These are phyloP conservation scores for Typhlomys cinereus DNA, from an alignment of 2,113 vertebrate species.

Conservation along the genomic window DNA sequence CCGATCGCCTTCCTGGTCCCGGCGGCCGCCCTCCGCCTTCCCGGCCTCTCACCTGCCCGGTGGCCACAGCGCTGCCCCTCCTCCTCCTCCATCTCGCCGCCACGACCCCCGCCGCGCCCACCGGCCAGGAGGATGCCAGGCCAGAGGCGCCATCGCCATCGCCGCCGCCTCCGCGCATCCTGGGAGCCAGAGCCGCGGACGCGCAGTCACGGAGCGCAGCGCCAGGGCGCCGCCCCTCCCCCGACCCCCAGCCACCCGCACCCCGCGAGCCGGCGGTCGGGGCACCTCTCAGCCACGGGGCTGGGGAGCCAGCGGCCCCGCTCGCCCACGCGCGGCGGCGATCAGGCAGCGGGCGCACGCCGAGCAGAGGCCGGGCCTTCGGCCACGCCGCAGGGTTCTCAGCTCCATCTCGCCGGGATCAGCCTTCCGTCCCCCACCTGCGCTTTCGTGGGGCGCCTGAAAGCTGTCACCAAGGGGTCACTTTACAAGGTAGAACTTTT, in stretches of 20 bases:
- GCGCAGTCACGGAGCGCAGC: constrained; percentile 32
- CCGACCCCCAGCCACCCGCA: neutral
- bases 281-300: neutral
- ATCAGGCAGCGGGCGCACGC: neutral
- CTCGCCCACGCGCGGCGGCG: too few relatives aligned
- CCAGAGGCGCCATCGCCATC: constrained; percentile 23
- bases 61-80: constrained; percentile 53
- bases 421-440: neutral
- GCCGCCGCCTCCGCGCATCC: constrained; percentile 57
- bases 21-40: neutral
- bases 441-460: neutral
- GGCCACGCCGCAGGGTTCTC: neutral
- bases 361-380: neutral
- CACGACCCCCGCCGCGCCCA: neutral
- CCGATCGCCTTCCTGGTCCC: neutral
- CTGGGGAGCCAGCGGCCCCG: neutral
- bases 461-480: neutral
- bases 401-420: too few relatives aligned
- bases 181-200: constrained; percentile 26
- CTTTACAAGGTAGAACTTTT: neutral
- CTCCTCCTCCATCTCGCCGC: constrained; percentile 58
- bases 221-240: constrained; percentile 51
- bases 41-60: constrained; percentile 56
- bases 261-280: neutral
- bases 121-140: neutral